Evolutionary conservation across 2,113 vertebrate genomes (phyloP), one percentile per base, ranked within the genome.

Genomic region (Hemiprocne comata): DNA sequence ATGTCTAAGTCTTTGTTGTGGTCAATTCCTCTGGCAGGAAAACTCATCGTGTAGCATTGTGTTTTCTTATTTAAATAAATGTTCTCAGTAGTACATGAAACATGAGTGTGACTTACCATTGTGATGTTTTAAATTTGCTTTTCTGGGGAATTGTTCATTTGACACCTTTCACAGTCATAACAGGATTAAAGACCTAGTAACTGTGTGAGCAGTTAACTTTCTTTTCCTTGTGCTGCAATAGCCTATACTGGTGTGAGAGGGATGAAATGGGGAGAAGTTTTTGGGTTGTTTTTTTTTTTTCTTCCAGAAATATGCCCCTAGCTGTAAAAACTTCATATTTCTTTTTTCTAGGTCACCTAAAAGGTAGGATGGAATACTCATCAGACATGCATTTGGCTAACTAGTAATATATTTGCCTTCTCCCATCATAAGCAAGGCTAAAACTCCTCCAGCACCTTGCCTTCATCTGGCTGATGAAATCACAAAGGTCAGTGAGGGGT

Each of bases 51-150:
- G 51, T 40, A 86, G 33, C 20, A 31, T 34, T 88, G 51, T 77
- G 55, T 15, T 90, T 93, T 83, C 67, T 77, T 94, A 73, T 46
- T 88, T 73, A 82, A 94, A 70, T 50, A 80, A 86, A 55, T 26
- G 1, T 53, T 90, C 64, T 85, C 62, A 79, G 42, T 17, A 42
- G 28, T 61, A 34, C 21, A 51, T 58, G 54, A 90, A 85, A 62
- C 11, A 31, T 70, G 51, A 80, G 31, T 60, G 15, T 17, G 90
- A 13, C 33, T 83, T 94, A 73, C 36, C 20, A 33, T 75, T 64
- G 61, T 34, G 38, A 71, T 51, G 13, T 51, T 90, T 86, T 72
- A 87, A 87, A 85, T 51, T 75, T 85, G 17, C 17, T 61, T 89
- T 53, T 85, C 69, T 10, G 6, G 33, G 38, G 17, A 91, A 61